These are phyloP conservation scores for Hetaerina americana DNA, from an alignment of 1,140 invertebrate genomes.

Conservation along the genomic window DNA sequence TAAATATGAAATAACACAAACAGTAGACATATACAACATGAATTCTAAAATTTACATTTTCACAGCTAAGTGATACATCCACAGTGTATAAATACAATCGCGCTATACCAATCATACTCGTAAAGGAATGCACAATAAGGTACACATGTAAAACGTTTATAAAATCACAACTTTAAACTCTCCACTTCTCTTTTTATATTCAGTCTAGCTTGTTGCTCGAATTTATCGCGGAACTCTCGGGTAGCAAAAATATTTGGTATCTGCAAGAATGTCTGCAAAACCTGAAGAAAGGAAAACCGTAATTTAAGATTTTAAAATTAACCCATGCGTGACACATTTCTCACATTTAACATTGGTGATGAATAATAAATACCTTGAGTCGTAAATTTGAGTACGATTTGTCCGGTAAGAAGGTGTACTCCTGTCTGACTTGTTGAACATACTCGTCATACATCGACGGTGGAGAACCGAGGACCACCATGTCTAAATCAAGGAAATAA, in stretches of 20 bases:
- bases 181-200: slow-evolving; percentile 46
- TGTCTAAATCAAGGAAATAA: slow-evolving; percentile 47
- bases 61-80: no score
- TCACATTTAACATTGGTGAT: no score
- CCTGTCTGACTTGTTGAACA: slow-evolving; percentile 35
- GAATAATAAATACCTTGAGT: slow-evolving; percentile 44
- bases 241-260: slow-evolving; percentile 54
- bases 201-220: slow-evolving; percentile 40
- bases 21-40: no score
- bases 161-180: slow-evolving; percentile 12
- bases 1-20: no score
- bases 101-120: neutral
- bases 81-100: neutral
- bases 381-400: slow-evolving; percentile 39
- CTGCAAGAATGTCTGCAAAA: slow-evolving; percentile 45
- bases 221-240: slow-evolving; percentile 41
- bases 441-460: slow-evolving; percentile 37
- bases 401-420: slow-evolving; percentile 41
- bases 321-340: no score
- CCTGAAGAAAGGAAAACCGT: slow-evolving; percentile 25
- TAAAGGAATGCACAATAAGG: neutral
- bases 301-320: neutral
- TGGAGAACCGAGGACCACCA: slow-evolving; percentile 37
- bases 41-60: no score
- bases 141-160: no score